These are phyloP conservation scores for Acanthococcus lagerstroemiae DNA, from an alignment of 2,888 invertebrate genomes.

Conservation along the genomic window DNA sequence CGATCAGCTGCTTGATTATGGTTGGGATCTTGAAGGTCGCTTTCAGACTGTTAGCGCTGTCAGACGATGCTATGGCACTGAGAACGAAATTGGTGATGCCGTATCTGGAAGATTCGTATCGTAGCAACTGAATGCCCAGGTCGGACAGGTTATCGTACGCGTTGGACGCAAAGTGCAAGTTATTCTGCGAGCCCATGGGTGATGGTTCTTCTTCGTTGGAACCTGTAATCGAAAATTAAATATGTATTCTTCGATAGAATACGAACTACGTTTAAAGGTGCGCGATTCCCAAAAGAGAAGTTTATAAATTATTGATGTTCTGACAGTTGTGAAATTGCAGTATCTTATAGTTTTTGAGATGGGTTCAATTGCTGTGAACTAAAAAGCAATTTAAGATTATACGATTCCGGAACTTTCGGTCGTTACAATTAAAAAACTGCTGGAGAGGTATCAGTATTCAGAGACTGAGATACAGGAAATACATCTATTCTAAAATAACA, in stretches of 20 bases:
- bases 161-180: conserved; percentile 8
- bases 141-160: conserved; percentile 68
- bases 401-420: too few species aligned
- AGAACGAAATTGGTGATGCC: conserved; percentile 37
- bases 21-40: conserved; percentile 66
- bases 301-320: too few species aligned
- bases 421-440: too few species aligned
- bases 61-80: conserved; percentile 55
- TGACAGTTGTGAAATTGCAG: too few species aligned
- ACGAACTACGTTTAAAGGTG: too few species aligned
- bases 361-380: too few species aligned
- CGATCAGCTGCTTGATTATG: conserved; percentile 55
- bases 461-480: too few species aligned
- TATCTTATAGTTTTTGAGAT: too few species aligned
- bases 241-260: not conserved
- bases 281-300: not conserved
- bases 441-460: too few species aligned
- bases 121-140: conserved; percentile 62
- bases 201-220: conserved; percentile 4
- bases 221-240: not conserved
- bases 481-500: too few species aligned
- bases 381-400: too few species aligned
- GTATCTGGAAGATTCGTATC: conserved; percentile 54
- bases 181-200: conserved; percentile 41
- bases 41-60: conserved; percentile 69